phyloP scores from a whole-genome alignment of 2,113 vertebrate genomes.

The Rallus limicola region DNA sequence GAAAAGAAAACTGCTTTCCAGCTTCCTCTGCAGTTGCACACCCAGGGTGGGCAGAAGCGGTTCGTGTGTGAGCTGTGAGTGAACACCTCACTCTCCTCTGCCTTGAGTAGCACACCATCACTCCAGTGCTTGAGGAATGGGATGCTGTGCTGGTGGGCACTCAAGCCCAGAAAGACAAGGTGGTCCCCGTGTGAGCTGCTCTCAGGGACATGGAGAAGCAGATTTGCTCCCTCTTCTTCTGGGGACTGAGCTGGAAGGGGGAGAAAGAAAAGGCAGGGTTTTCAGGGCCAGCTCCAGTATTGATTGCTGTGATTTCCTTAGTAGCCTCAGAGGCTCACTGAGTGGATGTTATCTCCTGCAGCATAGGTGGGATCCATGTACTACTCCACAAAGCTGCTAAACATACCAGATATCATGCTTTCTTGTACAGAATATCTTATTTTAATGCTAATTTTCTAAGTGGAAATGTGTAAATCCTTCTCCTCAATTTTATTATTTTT shows the following conservation, averaged over 20 bases:
- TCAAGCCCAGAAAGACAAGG: background rate
- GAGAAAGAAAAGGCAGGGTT: background rate
- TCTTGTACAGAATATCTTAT: background rate
- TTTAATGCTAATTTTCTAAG: background rate
- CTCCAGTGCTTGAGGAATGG: background rate
- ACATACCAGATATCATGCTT: background rate
- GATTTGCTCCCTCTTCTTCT: background rate
- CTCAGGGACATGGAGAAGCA: background rate
- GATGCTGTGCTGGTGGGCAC: background rate
- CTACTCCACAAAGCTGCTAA: background rate
- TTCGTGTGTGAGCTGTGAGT: background rate
- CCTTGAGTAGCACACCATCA: background rate
- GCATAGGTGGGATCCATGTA: background rate
- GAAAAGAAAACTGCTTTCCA: background rate
- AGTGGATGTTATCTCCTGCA: background rate
- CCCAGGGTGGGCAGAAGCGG: accelerated
- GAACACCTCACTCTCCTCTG: accelerated
- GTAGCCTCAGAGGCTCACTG: background rate
- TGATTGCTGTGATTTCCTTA: background rate
- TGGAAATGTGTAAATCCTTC: background rate
- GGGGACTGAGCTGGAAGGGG: background rate
- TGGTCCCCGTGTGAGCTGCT: background rate
- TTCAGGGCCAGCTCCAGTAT: background rate
- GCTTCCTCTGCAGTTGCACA: background rate
- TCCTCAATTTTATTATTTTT: background rate